A percentile compares a stretch with the other conserved stretches of the same genome.
Evolutionary conservation across 2,888 invertebrate genomes (phyloP).

Genomic region (Thysanoteuthis rhombus): DNA sequence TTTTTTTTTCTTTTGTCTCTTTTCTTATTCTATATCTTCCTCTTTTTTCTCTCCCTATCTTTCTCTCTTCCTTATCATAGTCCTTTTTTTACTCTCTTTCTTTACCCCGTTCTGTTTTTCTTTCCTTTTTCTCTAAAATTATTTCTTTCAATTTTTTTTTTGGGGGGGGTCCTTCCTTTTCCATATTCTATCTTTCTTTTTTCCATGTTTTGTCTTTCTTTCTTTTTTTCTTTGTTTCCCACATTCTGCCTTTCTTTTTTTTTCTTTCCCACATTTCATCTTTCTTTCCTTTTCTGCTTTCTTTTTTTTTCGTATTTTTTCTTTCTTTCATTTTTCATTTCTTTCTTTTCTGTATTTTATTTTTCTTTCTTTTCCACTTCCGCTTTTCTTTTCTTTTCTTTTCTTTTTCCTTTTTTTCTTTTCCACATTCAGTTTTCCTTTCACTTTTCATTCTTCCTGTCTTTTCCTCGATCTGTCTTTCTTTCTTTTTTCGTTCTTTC

Average conservation of each 20-base stretch:
- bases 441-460: too few species aligned
- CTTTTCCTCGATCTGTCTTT: too few species aligned
- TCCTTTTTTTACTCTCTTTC: not conserved
- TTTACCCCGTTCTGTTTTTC: not conserved
- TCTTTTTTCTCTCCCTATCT: not conserved
- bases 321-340: not conserved
- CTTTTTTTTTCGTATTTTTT: not conserved
- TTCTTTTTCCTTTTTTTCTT: not conserved
- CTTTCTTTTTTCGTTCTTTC: too few species aligned
- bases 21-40: too few species aligned
- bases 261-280: not conserved
- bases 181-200: not conserved
- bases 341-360: not conserved
- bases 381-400: not conserved
- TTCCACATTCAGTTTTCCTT: not conserved
- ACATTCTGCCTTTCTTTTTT: too few species aligned
- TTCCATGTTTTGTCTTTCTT: too few species aligned
- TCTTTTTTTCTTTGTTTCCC: not conserved
- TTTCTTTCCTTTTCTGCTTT: not conserved
- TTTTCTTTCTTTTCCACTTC: not conserved
- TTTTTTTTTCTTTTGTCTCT: too few species aligned
- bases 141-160: too few species aligned
- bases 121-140: too few species aligned
- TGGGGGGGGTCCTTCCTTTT: too few species aligned
- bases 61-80: not conserved